phyloP scores from a whole-genome alignment of 1,140 invertebrate species.

The Plutomurus gul region DNA sequence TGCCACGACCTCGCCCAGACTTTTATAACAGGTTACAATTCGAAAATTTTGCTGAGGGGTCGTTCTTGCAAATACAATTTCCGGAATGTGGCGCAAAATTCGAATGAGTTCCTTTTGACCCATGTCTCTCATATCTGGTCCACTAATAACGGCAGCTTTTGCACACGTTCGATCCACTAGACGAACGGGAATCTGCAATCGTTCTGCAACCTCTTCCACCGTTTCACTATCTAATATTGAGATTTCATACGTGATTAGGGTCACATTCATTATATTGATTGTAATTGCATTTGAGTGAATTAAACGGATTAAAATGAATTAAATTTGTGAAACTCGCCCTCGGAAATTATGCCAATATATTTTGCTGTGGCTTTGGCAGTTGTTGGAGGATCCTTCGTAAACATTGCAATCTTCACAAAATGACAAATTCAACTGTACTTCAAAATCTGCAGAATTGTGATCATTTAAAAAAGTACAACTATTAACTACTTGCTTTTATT shows the following conservation, averaged over 20 bases:
- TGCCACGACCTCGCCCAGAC: slow-evolving; percentile 57
- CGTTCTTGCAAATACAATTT: slow-evolving; percentile 66
- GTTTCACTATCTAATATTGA: slow-evolving; percentile 65
- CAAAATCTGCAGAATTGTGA: no score
- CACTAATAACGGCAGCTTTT: slow-evolving; percentile 61
- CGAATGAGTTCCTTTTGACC: slow-evolving; percentile 61
- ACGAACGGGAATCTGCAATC: slow-evolving; percentile 58
- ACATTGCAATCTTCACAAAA: no score
- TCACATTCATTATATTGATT: no score
- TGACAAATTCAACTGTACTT: no score
- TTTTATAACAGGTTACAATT: slow-evolving; percentile 65
- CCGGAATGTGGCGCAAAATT: slow-evolving; percentile 45
- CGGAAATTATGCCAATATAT: slow-evolving; percentile 90
- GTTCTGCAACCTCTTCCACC: slow-evolving; percentile 63
- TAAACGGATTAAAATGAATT: no score
- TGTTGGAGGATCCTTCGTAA: slow-evolving; percentile 92
- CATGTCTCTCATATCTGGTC: slow-evolving; percentile 63
- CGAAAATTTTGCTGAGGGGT: slow-evolving; percentile 65
- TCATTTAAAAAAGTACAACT: no score
- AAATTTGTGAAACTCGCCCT: not conserved
- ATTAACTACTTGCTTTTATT: no score
- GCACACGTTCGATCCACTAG: slow-evolving; percentile 56
- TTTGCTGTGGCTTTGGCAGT: slow-evolving; percentile 99
- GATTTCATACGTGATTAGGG: no score
- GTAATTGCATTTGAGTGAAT: no score